Conservation (phyloP, 2,888 invertebrate genomes). For the Tipula vernalis region DNA sequence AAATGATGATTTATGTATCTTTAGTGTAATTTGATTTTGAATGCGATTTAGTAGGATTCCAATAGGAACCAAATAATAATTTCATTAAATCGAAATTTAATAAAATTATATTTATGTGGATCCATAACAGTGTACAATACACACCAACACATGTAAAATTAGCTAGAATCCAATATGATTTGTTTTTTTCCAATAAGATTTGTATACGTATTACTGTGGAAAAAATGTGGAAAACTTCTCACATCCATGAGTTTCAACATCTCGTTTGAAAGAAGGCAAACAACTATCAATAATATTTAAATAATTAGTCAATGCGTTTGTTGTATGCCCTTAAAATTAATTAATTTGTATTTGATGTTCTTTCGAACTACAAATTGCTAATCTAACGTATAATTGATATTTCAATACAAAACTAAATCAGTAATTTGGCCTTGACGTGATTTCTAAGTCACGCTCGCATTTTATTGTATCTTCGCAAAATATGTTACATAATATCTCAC, state of each 20-base stretch:
- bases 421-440: not conserved
- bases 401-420: not conserved
- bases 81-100: no score
- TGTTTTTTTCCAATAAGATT: no score
- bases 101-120: no score
- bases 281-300: not conserved
- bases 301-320: not conserved
- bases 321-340: not conserved
- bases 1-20: no score
- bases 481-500: not conserved
- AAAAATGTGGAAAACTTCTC: no score
- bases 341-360: not conserved
- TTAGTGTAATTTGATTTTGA: no score
- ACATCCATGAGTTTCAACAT: not conserved
- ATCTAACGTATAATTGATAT: not conserved
- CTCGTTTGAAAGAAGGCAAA: not conserved
- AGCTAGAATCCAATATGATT: no score
- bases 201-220: no score
- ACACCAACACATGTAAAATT: no score
- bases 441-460: not conserved
- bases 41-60: no score
- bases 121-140: no score
- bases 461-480: not conserved
- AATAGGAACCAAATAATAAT: no score
- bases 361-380: not conserved